Percentiles rank a stretch among this genome's conserved stretches.
Conservation (phyloP, 2,113 vertebrate species). For the Dermatemys mawii region DNA sequence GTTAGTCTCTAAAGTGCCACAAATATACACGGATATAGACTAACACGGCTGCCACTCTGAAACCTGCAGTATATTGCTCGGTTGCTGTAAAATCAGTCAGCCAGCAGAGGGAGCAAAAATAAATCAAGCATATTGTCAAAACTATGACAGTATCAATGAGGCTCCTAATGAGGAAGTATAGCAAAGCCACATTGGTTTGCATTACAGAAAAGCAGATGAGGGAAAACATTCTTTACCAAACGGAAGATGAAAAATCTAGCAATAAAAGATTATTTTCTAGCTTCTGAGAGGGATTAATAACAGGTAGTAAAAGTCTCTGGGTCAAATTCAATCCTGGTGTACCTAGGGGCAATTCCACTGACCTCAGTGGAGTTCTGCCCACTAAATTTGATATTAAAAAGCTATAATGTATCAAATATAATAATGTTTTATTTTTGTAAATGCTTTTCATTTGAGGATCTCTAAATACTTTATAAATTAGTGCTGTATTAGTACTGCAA, state of each 20-base stretch:
- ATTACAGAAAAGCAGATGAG: not conserved
- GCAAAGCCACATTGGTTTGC: not conserved
- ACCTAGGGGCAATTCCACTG: not conserved
- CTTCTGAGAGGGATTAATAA: not conserved
- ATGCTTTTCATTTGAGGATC: not conserved
- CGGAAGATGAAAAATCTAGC: not conserved
- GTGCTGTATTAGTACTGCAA: not conserved
- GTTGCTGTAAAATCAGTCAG: not conserved
- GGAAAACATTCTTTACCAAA: not conserved
- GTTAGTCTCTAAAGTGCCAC: too few species aligned
- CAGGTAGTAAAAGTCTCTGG: not conserved
- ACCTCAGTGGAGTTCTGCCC: not conserved
- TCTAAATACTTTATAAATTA: not conserved
- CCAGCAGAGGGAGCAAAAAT: slow-evolving; percentile 30
- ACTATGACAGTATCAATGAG: rapidly evolving
- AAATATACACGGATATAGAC: too few species aligned
- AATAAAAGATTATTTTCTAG: too few species aligned
- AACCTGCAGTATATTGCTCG: not conserved
- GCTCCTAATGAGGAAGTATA: rapidly evolving
- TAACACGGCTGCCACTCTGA: too few species aligned
- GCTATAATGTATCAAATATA: not conserved
- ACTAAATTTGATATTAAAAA: not conserved
- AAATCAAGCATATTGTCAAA: too few species aligned
- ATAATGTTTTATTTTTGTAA: not conserved
- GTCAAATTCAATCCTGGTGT: not conserved